Evolutionary conservation across 1,140 invertebrate species (phyloP).

Genomic region (Bombus pyrosoma): DNA sequence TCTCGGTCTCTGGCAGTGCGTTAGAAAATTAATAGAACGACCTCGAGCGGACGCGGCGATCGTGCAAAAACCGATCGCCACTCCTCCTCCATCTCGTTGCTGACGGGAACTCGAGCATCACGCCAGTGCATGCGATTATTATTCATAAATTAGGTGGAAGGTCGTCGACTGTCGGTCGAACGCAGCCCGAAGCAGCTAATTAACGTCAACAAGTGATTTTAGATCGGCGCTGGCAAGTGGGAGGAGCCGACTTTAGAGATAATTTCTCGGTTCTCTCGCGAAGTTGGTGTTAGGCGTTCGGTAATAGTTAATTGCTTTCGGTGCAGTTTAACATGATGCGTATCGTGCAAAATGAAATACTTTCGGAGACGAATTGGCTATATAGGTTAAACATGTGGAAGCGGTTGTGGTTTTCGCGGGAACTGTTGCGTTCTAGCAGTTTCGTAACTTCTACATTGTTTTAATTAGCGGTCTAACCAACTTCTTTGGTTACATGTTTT

Average conservation of each 20-base stretch:
- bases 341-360: background rate
- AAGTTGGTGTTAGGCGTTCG: background rate
- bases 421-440: background rate
- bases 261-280: too few relatives aligned
- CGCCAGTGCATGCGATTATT: slow-evolving; percentile 26
- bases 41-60: background rate
- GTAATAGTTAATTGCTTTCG: background rate
- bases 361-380: background rate
- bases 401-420: background rate
- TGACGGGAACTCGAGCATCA: background rate
- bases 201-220: background rate
- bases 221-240: background rate
- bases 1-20: slow-evolving; percentile 42
- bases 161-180: background rate
- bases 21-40: slow-evolving; percentile 67
- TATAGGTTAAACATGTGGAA: background rate
- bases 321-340: background rate
- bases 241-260: background rate
- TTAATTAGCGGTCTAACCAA: background rate
- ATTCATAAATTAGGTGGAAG: slow-evolving; percentile 37
- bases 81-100: background rate
- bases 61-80: background rate
- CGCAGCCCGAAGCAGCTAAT: background rate
- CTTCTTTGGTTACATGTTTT: background rate
- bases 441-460: background rate